Evolutionary conservation across 35 echinoderm and acorn worm species (phyloP).

Genomic region (Amphiura filiformis): DNA sequence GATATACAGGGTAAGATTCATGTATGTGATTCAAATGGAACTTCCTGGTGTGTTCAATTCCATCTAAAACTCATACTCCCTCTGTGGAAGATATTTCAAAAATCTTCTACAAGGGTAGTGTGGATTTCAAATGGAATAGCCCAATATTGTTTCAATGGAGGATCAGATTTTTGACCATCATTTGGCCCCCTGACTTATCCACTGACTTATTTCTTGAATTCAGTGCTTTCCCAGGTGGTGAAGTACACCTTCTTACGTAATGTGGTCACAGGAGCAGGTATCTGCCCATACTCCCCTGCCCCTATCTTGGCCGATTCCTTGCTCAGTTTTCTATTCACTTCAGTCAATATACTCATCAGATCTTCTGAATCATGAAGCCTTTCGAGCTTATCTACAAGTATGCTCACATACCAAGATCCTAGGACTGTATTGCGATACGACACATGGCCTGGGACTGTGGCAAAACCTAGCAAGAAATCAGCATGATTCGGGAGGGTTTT

Average conservation of each 20-base stretch:
- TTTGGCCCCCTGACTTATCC: too few relatives aligned
- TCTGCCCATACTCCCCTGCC: background rate
- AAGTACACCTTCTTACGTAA: background rate
- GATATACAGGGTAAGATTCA: too few relatives aligned
- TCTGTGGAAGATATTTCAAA: too few relatives aligned
- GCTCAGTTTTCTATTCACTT: background rate
- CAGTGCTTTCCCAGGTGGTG: background rate
- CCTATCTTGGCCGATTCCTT: background rate
- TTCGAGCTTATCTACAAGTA: background rate
- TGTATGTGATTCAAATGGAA: too few relatives aligned
- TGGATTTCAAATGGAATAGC: too few relatives aligned
- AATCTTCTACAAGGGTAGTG: too few relatives aligned
- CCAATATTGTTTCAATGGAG: too few relatives aligned
- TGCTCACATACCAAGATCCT: conserved; percentile 25
- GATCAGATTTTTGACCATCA: too few relatives aligned
- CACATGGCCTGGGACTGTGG: conserved; percentile 38
- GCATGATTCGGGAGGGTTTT: conserved; percentile 43
- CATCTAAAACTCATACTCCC: too few relatives aligned
- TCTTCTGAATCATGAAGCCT: background rate
- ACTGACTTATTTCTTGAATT: too few relatives aligned
- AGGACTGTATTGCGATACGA: conserved; percentile 19
- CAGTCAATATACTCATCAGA: background rate
- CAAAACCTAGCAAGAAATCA: conserved; percentile 42
- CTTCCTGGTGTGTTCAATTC: too few relatives aligned
- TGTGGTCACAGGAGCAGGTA: background rate